phyloP scores from a whole-genome alignment of 2,113 vertebrate genomes.

The Dipodomys spectabilis region DNA sequence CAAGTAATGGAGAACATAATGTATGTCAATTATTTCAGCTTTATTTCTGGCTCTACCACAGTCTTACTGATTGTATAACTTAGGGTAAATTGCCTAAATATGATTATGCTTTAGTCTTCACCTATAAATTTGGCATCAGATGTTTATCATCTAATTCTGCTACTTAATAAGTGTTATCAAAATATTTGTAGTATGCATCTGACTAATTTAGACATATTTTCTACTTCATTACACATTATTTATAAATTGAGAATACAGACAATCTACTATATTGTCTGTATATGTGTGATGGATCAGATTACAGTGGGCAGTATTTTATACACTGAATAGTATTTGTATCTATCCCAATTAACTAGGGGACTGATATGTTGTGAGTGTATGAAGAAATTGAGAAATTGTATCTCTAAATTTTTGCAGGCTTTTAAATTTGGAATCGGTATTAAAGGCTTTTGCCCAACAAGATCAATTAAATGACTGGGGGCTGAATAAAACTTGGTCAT shows the following conservation, averaged over 20 bases:
- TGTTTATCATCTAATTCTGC: background rate
- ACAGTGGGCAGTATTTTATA: background rate
- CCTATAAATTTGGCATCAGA: background rate
- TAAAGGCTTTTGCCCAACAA: background rate
- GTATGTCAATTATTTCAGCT: background rate
- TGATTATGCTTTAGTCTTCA: background rate
- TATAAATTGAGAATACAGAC: background rate
- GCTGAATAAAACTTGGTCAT: background rate
- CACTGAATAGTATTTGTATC: background rate
- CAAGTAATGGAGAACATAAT: no score
- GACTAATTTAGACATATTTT: background rate
- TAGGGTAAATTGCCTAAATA: background rate
- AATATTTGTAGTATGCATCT: background rate
- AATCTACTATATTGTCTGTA: background rate
- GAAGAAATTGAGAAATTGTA: background rate
- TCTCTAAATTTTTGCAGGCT: background rate
- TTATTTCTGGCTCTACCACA: background rate
- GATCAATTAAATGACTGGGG: background rate
- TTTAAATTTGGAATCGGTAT: background rate
- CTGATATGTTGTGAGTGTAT: background rate
- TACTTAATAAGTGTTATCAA: background rate
- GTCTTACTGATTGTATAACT: background rate
- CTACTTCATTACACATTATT: background rate
- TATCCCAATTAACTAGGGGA: background rate
- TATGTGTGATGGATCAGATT: background rate